These are phyloP conservation scores for Cryptoblepharus egeriae DNA, from an alignment of 2,797 vertebrate species.

Conservation along the genomic window DNA sequence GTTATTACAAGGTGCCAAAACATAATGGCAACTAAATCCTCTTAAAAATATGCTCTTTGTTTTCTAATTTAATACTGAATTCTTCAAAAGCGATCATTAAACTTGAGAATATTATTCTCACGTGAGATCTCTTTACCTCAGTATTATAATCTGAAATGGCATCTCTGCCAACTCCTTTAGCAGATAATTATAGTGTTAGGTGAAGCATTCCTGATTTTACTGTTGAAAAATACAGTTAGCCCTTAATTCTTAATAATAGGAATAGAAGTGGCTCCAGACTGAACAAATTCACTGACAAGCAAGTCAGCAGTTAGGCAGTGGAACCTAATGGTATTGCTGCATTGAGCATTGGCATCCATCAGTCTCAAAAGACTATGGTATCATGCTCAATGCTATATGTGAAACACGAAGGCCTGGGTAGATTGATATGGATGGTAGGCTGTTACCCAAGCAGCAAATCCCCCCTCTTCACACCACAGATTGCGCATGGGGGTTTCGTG, in stretches of 20 bases:
- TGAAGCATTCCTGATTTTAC: conserved; percentile 21
- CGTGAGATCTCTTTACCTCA: not conserved
- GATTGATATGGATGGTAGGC: too few relatives aligned
- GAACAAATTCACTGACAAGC: not conserved
- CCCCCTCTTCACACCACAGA: too few relatives aligned
- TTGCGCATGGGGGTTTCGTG: too few relatives aligned
- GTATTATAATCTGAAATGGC: not conserved
- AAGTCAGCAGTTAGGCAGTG: not conserved
- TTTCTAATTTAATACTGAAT: not conserved
- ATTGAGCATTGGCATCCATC: too few relatives aligned
- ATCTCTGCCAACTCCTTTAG: not conserved
- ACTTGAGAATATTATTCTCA: not conserved
- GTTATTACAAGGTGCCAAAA: not conserved
- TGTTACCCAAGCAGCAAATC: too few relatives aligned
- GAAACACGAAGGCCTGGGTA: too few relatives aligned
- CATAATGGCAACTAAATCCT: not conserved
- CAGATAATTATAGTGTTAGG: not conserved
- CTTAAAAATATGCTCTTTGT: not conserved
- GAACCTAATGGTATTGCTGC: not conserved
- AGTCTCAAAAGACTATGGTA: too few relatives aligned
- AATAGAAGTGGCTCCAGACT: not conserved
- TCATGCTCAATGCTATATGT: too few relatives aligned
- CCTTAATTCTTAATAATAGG: not conserved
- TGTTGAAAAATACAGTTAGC: not conserved
- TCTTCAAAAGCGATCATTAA: not conserved